Percentiles rank a stretch among this genome's conserved stretches.
These are phyloP conservation scores for Tyrannus savana DNA, from an alignment of 2,113 vertebrate genomes.

Conservation along the genomic window DNA sequence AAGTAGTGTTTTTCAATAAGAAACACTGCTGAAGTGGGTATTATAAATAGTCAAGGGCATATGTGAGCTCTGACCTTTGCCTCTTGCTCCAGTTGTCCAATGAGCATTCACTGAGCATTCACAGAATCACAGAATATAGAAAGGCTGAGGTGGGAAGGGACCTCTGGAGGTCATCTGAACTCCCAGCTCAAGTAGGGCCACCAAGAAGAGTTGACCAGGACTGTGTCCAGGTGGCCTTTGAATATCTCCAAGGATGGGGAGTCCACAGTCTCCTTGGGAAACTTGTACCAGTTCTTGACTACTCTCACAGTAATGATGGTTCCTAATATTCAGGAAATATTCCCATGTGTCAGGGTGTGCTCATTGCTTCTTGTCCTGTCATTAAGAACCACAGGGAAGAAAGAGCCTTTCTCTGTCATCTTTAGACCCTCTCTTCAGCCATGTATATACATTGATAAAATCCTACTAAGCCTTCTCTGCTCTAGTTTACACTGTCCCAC, in stretches of 20 bases:
- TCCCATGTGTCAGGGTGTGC: neutral
- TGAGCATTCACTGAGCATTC: neutral
- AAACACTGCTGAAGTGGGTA: neutral
- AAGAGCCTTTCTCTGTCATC: neutral
- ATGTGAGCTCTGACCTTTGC: neutral
- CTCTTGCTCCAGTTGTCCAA: neutral
- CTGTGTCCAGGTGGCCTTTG: neutral
- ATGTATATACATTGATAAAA: neutral
- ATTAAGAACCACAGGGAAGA: fast-evolving
- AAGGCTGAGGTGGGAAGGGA: neutral
- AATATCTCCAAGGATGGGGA: neutral
- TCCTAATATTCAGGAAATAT: neutral
- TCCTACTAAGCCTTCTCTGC: neutral
- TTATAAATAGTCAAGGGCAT: neutral
- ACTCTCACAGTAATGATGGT: neutral
- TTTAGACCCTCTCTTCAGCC: neutral
- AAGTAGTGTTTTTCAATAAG: neutral
- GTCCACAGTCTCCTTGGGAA: neutral
- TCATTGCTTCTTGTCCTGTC: neutral
- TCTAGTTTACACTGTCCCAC: neutral
- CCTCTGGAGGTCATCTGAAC: neutral
- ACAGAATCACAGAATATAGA: neutral
- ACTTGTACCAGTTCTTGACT: neutral
- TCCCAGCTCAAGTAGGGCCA: fast-evolving
- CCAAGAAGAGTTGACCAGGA: neutral